Evolutionary conservation across 2,888 invertebrate genomes (phyloP).

Genomic region (Drosophila meridiana): DNA sequence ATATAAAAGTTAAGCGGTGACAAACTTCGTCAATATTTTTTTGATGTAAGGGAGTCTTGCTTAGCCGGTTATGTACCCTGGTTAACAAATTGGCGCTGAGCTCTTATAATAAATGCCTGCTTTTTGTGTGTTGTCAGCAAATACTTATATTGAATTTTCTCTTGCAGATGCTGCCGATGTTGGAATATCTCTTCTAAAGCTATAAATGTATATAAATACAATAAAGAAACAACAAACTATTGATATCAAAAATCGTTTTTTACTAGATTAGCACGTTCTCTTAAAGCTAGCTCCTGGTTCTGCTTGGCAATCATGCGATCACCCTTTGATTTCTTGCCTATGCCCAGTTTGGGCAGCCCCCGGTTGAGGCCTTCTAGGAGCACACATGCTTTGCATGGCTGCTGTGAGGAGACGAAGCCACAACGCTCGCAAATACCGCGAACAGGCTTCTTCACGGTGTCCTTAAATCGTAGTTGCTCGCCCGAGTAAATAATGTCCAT

Average conservation of each 20-base stretch:
- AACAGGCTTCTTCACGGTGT: slow-evolving; percentile 92
- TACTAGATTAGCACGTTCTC: slow-evolving; percentile 84
- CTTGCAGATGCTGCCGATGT: slow-evolving; percentile 25
- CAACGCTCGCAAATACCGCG: slow-evolving; percentile 93
- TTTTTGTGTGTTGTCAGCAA: not conserved
- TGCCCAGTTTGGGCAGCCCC: slow-evolving; percentile 95
- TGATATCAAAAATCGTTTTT: slow-evolving; percentile 84
- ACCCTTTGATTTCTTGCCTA: slow-evolving; percentile 94
- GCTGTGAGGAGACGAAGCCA: slow-evolving; percentile 96
- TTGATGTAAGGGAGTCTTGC: slow-evolving; percentile 76
- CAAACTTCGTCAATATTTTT: slow-evolving; percentile 82
- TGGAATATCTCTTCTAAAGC: not conserved
- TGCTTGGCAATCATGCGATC: slow-evolving; percentile 88
- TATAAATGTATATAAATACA: not conserved
- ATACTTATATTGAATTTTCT: slow-evolving; percentile 25
- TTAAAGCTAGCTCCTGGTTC: slow-evolving; percentile 79
- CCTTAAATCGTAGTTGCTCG: slow-evolving; percentile 93
- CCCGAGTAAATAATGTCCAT: slow-evolving; percentile 97
- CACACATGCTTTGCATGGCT: slow-evolving; percentile 98
- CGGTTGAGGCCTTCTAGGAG: slow-evolving; percentile 97
- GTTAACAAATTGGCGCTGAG: slow-evolving; percentile 83
- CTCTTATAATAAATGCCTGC: not conserved
- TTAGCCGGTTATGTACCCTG: slow-evolving; percentile 77
- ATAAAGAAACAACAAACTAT: slow-evolving; percentile 24
- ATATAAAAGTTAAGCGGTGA: slow-evolving; percentile 71